A percentile compares a stretch with the other conserved stretches of the same genome.
Conservation (phyloP, 53 echinoderm and acorn worm genomes). For the Antedon mediterranea region DNA sequence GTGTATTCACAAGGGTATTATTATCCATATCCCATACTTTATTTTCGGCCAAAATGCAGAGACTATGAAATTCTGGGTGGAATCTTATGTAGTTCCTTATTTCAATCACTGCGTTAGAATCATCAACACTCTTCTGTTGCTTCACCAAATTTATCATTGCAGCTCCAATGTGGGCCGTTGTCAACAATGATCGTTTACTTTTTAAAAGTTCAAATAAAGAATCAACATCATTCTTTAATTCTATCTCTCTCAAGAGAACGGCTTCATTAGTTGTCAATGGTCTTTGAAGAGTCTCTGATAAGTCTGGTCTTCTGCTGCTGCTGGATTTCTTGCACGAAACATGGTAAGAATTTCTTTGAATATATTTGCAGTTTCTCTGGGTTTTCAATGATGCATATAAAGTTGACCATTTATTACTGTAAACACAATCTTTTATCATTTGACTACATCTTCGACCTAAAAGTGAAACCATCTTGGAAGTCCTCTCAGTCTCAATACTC, state of each 20-base stretch:
- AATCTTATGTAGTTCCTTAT: background rate
- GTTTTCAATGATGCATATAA: background rate
- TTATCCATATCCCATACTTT: constrained; percentile 34
- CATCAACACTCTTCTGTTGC: background rate
- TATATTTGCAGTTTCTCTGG: background rate
- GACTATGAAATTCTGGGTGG: constrained; percentile 42
- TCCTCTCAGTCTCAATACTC: too few species aligned
- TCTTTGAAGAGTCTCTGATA: background rate
- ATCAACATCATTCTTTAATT: background rate
- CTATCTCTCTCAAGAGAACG: background rate
- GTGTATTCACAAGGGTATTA: constrained; percentile 35
- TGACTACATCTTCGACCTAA: background rate
- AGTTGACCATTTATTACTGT: too few species aligned
- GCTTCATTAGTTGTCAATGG: background rate
- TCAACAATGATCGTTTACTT: background rate
- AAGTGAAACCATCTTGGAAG: background rate
- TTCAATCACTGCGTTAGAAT: background rate
- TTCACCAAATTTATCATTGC: background rate
- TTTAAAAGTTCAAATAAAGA: background rate
- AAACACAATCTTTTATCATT: background rate
- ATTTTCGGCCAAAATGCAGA: constrained; percentile 66
- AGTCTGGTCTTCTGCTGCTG: background rate
- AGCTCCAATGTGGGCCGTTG: background rate
- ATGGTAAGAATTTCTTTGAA: background rate
- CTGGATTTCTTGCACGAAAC: background rate